These are phyloP conservation scores for Hippocampus mohnikei DNA, from an alignment of 2,113 vertebrate genomes.

Conservation along the genomic window DNA sequence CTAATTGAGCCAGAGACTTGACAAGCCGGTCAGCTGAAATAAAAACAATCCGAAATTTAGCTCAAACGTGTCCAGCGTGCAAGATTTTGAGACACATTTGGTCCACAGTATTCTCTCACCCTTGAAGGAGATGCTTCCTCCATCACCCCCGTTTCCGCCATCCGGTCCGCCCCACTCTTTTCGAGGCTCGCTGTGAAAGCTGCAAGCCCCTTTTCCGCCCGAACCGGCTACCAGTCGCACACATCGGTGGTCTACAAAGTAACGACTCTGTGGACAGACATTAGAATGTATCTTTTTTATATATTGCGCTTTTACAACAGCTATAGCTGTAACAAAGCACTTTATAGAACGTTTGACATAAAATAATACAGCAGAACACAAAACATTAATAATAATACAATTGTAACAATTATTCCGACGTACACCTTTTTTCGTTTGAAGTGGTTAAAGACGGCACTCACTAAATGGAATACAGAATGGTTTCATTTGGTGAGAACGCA, in stretches of 20 bases:
- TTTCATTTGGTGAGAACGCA: too few species aligned
- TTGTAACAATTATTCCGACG: too few species aligned
- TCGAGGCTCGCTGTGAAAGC: conserved; percentile 89
- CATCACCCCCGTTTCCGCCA: conserved; percentile 89
- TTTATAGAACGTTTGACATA: too few species aligned
- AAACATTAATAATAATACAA: too few species aligned
- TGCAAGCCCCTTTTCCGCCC: conserved; percentile 79
- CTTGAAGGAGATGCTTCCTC: conserved; percentile 85
- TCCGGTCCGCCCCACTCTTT: conserved; percentile 94
- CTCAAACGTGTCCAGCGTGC: not conserved
- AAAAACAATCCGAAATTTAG: not conserved
- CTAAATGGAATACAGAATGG: too few species aligned
- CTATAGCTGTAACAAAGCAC: too few species aligned
- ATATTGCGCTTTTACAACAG: too few species aligned
- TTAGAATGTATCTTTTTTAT: not conserved
- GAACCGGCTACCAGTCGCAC: conserved; percentile 80
- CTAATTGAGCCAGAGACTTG: conserved; percentile 81
- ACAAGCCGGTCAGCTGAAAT: conserved; percentile 77
- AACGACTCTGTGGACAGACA: conserved; percentile 70
- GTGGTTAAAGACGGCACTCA: too few species aligned
- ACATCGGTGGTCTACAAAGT: conserved; percentile 84
- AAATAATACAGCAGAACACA: too few species aligned
- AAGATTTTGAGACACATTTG: not conserved
- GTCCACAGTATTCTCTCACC: conserved; percentile 61
- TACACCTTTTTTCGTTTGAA: too few species aligned